Evolutionary conservation across 2,797 vertebrate species (phyloP).

Genomic region (Sternotherus odoratus): DNA sequence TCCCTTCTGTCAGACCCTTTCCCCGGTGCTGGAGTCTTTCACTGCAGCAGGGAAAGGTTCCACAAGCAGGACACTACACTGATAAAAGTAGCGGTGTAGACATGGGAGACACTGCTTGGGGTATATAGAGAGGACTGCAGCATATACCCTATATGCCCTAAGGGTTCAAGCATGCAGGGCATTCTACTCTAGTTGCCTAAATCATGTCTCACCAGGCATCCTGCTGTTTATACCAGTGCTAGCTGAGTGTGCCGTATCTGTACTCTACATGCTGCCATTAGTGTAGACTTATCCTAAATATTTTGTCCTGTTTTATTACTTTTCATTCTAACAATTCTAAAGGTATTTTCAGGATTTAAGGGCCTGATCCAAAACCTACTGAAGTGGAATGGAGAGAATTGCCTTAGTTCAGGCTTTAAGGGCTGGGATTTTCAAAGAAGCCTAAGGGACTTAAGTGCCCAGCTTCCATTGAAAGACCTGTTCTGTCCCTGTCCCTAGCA

Average conservation of each 20-base stretch:
- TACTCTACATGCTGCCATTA: background rate
- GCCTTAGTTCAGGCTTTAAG: background rate
- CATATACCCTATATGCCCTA: background rate
- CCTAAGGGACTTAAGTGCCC: rapidly evolving
- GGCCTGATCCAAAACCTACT: background rate
- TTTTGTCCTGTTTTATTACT: background rate
- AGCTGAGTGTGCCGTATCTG: background rate
- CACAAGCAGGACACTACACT: background rate
- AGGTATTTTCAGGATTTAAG: background rate
- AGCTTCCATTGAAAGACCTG: background rate
- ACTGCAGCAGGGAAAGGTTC: background rate
- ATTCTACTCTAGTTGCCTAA: background rate
- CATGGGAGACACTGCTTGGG: background rate
- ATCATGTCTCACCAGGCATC: background rate
- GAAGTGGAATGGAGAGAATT: background rate
- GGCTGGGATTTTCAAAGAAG: background rate
- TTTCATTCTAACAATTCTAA: background rate
- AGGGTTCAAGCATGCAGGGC: background rate
- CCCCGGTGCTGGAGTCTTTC: background rate
- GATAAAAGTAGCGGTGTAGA: background rate
- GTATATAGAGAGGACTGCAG: background rate
- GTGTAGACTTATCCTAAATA: background rate
- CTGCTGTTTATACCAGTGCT: background rate
- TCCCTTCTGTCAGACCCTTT: background rate
- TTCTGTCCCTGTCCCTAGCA: background rate